A percentile compares a stretch with the other conserved stretches of the same genome.
Conservation (phyloP, 2,888 invertebrate species). For the Xylota segnis region DNA sequence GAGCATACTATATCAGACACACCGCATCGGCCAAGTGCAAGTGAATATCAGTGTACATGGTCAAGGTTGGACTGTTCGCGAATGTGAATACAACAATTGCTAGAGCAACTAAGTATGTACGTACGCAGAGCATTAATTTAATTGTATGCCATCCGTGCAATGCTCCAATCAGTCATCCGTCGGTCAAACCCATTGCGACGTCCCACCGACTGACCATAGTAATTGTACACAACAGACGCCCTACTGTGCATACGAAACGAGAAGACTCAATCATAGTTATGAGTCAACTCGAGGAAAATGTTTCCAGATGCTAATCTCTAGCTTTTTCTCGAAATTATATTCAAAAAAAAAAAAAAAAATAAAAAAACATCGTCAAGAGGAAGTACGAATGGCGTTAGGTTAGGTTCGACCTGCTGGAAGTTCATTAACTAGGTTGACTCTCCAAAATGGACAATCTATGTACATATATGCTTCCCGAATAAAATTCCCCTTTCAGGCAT, state of each 20-base stretch:
- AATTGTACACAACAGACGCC: conserved; percentile 40
- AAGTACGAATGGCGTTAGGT: conserved; percentile 19
- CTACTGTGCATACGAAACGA: conserved; percentile 45
- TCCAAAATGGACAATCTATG: background rate
- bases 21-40: conserved; percentile 45
- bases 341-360: background rate
- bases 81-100: conserved; percentile 35
- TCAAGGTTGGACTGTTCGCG: conserved; percentile 48
- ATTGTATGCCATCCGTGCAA: conserved; percentile 47
- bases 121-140: conserved; percentile 14
- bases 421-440: conserved; percentile 49
- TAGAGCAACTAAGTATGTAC: conserved; percentile 5
- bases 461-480: conserved; percentile 31
- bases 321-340: conserved; percentile 23
- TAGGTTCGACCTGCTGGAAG: conserved; percentile 7
- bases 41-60: conserved; percentile 33
- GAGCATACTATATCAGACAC: background rate
- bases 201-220: conserved; percentile 41
- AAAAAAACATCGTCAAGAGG: conserved; percentile 6
- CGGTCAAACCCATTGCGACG: conserved; percentile 28
- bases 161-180: conserved; percentile 60
- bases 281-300: conserved; percentile 11
- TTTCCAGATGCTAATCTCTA: background rate
- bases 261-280: conserved; percentile 16
- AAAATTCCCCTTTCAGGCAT: conserved; percentile 24